Evolutionary conservation across 2,113 vertebrate species (phyloP).

Genomic region (Cathartes aura): DNA sequence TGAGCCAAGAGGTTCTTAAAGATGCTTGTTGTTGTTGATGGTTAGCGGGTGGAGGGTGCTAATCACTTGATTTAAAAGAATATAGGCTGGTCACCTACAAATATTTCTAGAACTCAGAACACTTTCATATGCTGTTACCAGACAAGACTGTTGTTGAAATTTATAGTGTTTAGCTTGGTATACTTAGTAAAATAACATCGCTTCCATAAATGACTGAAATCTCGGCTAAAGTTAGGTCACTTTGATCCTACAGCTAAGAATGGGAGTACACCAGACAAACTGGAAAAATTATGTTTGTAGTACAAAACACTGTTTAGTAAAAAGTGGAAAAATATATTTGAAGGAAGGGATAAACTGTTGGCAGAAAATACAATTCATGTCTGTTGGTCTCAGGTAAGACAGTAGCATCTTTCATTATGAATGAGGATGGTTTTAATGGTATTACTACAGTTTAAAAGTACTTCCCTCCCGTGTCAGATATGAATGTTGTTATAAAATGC

Average conservation of each 20-base stretch:
- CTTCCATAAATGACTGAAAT: conserved; percentile 3
- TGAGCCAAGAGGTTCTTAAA: background rate
- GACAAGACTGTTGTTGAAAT: background rate
- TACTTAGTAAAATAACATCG: background rate
- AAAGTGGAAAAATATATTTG: background rate
- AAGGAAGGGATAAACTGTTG: background rate
- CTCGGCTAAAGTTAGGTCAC: background rate
- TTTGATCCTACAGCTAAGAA: background rate
- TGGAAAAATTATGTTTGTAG: background rate
- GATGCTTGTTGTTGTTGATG: background rate
- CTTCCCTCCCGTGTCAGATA: background rate
- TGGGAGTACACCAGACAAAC: background rate
- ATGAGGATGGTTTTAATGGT: background rate
- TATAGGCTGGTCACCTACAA: background rate
- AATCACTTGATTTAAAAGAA: background rate
- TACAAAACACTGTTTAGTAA: background rate
- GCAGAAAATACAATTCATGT: background rate
- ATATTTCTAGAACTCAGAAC: background rate
- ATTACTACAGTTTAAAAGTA: background rate
- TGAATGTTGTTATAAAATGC: background rate
- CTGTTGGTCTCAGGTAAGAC: background rate
- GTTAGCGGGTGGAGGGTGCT: background rate
- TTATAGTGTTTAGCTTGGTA: background rate
- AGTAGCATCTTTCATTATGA: background rate
- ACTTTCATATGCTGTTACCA: background rate